Evolutionary conservation across 2,888 invertebrate species (phyloP).

Genomic region (Oscheius sp.): DNA sequence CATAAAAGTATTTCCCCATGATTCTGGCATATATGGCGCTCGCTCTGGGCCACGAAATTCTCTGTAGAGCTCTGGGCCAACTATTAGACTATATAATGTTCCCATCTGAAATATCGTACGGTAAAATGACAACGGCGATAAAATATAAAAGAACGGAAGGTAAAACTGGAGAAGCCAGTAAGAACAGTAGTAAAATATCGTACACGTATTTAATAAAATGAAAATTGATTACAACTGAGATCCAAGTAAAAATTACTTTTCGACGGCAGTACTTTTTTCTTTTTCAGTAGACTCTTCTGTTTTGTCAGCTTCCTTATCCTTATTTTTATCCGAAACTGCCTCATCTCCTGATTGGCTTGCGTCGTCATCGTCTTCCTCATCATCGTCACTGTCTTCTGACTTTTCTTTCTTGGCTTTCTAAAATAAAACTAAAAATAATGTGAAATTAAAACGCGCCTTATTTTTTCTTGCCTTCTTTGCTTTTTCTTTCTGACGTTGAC

Average conservation of each 20-base stretch:
- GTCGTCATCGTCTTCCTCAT: conserved; percentile 28
- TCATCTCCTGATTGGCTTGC: conserved; percentile 18
- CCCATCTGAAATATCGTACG: conserved; percentile 23
- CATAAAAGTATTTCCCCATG: conserved; percentile 42
- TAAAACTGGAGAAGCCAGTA: neutral
- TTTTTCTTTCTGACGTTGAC: conserved; percentile 74
- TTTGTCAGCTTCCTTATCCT: too few relatives aligned
- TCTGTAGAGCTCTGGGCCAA: conserved; percentile 54
- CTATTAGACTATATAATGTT: conserved; percentile 28
- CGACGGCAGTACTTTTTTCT: too few relatives aligned
- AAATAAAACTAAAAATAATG: neutral
- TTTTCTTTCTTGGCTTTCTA: conserved; percentile 35
- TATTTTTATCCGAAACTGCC: neutral
- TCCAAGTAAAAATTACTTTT: neutral
- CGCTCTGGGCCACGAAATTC: conserved; percentile 36
- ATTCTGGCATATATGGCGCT: conserved; percentile 39
- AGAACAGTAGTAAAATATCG: neutral
- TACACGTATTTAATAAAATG: neutral
- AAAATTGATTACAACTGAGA: conserved; percentile 4
- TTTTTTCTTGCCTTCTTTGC: conserved; percentile 48
- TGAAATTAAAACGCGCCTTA: conserved; percentile 26
- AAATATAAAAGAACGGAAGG: too few relatives aligned
- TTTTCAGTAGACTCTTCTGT: too few relatives aligned
- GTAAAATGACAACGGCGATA: neutral
- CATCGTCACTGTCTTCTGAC: conserved; percentile 36